Percentiles rank a stretch among this genome's conserved stretches.
phyloP scores from a whole-genome alignment of 1,140 invertebrate genomes.

The Laupala kohalensis region DNA sequence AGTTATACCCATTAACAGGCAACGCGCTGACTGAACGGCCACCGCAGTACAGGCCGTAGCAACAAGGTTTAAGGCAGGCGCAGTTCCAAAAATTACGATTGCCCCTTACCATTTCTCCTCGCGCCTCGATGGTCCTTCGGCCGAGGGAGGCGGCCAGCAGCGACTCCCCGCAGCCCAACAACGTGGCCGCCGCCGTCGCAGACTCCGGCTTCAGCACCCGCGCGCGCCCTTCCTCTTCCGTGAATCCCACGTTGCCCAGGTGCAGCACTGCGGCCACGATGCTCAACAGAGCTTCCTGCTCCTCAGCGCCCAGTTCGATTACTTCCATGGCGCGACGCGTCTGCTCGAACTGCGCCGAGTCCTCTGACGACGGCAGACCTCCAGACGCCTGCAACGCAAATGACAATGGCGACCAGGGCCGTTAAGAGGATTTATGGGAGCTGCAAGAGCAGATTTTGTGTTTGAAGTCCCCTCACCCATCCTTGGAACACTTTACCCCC shows the following conservation, averaged over 20 bases:
- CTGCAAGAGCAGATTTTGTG: no score
- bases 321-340: conserved; percentile 45
- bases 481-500: no score
- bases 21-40: no score
- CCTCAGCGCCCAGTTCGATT: conserved; percentile 48
- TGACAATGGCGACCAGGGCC: no score
- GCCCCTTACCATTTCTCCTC: no score
- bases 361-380: neutral
- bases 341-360: neutral
- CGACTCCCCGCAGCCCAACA: conserved; percentile 51
- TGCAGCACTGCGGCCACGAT: conserved; percentile 68
- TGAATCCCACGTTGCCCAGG: conserved; percentile 61
- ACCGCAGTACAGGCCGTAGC: no score
- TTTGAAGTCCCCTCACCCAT: no score
- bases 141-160: conserved; percentile 58
- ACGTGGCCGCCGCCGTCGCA: conserved; percentile 41
- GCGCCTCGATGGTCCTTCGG: conserved; percentile 68
- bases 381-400: no score
- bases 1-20: no score
- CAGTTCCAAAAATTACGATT: no score
- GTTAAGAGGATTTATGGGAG: no score
- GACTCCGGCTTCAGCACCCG: conserved; percentile 44
- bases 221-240: conserved; percentile 49
- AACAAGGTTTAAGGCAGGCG: no score
- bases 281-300: conserved; percentile 60